A percentile compares a stretch with the other conserved stretches of the same genome.
Conservation (phyloP, 2,113 vertebrate species). For the Syngnathus typhle region DNA sequence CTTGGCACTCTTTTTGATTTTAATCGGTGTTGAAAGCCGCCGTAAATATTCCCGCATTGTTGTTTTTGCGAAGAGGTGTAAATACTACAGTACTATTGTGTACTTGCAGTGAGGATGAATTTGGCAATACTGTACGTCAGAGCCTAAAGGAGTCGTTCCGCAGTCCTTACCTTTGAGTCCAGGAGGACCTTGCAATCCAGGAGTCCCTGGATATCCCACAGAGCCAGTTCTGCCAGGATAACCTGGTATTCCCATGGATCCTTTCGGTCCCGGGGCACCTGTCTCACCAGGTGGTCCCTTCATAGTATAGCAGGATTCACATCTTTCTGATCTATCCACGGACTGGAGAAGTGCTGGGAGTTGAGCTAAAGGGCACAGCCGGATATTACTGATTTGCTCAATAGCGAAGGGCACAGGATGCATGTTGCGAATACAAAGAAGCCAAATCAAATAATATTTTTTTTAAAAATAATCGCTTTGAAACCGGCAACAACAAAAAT, state of each 20-base stretch:
- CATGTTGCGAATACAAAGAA: too few species aligned
- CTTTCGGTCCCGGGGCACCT: slow-evolving; percentile 67
- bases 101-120: neutral
- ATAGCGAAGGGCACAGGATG: too few species aligned
- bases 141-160: neutral
- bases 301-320: slow-evolving; percentile 60
- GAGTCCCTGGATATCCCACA: slow-evolving; percentile 68
- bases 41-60: slow-evolving; percentile 27
- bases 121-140: neutral
- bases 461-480: too few species aligned
- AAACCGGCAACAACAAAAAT: too few species aligned
- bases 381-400: neutral
- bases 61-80: slow-evolving; percentile 9
- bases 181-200: slow-evolving; percentile 62
- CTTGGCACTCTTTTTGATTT: slow-evolving; percentile 48
- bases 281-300: slow-evolving; percentile 67
- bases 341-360: slow-evolving; percentile 68
- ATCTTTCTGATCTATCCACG: slow-evolving; percentile 45
- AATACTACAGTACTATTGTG: too few species aligned
- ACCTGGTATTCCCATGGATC: slow-evolving; percentile 62
- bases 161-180: slow-evolving; percentile 70
- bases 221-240: slow-evolving; percentile 68
- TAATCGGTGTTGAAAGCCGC: slow-evolving; percentile 42
- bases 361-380: slow-evolving; percentile 55
- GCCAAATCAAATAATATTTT: neutral